phyloP scores from a whole-genome alignment of 1,140 invertebrate genomes.

The Neodiprion virginianus region DNA sequence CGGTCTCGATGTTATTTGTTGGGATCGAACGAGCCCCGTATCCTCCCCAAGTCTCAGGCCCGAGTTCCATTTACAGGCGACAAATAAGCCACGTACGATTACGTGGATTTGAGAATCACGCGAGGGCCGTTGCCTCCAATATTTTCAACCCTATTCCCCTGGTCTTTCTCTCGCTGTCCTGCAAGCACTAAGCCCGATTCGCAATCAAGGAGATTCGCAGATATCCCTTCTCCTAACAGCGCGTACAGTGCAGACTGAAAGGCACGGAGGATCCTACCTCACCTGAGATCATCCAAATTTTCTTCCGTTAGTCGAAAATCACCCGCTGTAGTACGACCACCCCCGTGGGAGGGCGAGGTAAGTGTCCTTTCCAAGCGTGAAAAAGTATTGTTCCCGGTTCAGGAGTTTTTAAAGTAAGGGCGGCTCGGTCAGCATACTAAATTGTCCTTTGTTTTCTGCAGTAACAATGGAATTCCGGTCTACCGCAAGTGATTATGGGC shows the following conservation, averaged over 20 bases:
- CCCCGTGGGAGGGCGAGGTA: not conserved
- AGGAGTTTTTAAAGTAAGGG: conserved; percentile 4
- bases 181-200: too few species aligned
- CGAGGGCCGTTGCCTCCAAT: too few species aligned
- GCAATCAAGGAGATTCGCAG: too few species aligned
- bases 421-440: not conserved
- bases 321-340: not conserved
- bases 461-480: conserved; percentile 2
- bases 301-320: too few species aligned
- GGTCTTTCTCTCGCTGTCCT: too few species aligned
- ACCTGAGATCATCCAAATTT: too few species aligned
- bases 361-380: not conserved
- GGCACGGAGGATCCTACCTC: too few species aligned
- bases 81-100: not conserved
- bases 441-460: not conserved
- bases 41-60: not conserved
- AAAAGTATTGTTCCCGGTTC: not conserved
- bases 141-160: too few species aligned
- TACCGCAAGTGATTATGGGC: conserved; percentile 3
- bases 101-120: too few species aligned
- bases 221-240: too few species aligned
- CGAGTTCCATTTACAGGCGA: not conserved
- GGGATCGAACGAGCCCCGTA: conserved; percentile 17
- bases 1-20: conserved; percentile 22
- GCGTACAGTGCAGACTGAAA: too few species aligned